These are phyloP conservation scores for Lipophrys pholis DNA, from an alignment of 2,113 vertebrate genomes.

Conservation along the genomic window DNA sequence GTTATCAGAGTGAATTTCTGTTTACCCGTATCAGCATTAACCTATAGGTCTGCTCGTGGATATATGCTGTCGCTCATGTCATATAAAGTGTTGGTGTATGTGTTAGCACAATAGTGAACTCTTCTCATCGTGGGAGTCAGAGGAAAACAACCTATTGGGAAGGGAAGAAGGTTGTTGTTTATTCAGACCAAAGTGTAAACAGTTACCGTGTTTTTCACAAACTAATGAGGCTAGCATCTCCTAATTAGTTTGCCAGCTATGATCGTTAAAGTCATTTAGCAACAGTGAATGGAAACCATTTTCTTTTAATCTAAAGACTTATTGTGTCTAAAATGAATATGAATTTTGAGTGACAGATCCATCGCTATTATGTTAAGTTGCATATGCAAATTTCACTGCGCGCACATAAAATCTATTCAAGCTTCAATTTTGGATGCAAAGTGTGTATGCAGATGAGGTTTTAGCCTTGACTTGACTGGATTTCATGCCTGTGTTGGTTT, in stretches of 20 bases:
- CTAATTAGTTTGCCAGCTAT: not conserved
- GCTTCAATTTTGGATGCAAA: constrained; percentile 8
- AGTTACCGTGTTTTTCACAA: not conserved
- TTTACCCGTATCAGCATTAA: no score
- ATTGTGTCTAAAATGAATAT: not conserved
- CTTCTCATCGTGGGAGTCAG: no score
- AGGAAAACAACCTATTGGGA: no score
- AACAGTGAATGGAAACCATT: not conserved
- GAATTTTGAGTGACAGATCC: not conserved
- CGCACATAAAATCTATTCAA: not conserved
- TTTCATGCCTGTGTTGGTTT: not conserved
- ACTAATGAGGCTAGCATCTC: not conserved
- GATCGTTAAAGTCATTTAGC: not conserved
- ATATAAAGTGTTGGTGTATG: no score
- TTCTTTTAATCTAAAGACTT: not conserved
- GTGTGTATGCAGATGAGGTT: not conserved
- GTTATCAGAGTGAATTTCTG: no score
- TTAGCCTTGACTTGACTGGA: not conserved
- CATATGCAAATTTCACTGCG: not conserved
- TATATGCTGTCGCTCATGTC: no score
- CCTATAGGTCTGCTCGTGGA: no score
- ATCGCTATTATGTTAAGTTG: not conserved
- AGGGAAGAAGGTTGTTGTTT: no score
- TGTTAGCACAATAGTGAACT: no score
- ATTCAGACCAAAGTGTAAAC: no score